These are phyloP conservation scores for Cuniculus paca DNA, from an alignment of 2,797 vertebrate genomes.

Conservation along the genomic window DNA sequence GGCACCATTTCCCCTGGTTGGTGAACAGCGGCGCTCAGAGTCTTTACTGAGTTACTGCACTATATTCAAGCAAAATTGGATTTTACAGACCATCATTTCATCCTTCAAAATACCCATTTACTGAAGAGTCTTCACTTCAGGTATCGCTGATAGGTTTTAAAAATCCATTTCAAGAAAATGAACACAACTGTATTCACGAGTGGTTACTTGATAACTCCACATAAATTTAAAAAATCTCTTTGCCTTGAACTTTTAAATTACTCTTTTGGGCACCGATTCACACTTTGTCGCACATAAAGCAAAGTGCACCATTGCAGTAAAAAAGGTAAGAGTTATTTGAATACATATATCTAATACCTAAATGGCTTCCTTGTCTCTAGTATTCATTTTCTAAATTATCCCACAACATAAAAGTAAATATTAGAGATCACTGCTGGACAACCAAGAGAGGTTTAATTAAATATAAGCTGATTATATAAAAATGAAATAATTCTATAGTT, in stretches of 20 bases:
- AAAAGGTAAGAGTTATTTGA: background rate
- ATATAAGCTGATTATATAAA: background rate
- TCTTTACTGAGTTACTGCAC: conserved; percentile 80
- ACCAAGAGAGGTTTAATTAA: conserved; percentile 42
- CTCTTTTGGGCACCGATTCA: background rate
- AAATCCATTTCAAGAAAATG: conserved; percentile 38
- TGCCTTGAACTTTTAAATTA: conserved; percentile 49
- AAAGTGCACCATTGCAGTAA: conserved; percentile 8
- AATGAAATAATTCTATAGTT: conserved; percentile 14
- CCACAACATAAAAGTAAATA: conserved; percentile 50
- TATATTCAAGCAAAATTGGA: conserved; percentile 16
- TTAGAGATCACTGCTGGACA: background rate
- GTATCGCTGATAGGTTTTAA: conserved; percentile 16
- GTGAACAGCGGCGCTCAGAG: conserved; percentile 87
- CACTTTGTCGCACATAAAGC: background rate
- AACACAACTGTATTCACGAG: background rate
- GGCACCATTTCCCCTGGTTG: conserved; percentile 59
- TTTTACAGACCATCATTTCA: conserved; percentile 39
- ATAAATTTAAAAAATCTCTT: background rate
- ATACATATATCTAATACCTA: background rate
- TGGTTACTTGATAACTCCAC: conserved; percentile 29
- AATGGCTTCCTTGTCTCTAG: background rate
- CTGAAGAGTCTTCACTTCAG: conserved; percentile 3
- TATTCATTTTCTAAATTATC: conserved; percentile 37
- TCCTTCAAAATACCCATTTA: conserved; percentile 47